phyloP scores from a whole-genome alignment of 2,113 vertebrate genomes.

The Hoplias malabaricus region DNA sequence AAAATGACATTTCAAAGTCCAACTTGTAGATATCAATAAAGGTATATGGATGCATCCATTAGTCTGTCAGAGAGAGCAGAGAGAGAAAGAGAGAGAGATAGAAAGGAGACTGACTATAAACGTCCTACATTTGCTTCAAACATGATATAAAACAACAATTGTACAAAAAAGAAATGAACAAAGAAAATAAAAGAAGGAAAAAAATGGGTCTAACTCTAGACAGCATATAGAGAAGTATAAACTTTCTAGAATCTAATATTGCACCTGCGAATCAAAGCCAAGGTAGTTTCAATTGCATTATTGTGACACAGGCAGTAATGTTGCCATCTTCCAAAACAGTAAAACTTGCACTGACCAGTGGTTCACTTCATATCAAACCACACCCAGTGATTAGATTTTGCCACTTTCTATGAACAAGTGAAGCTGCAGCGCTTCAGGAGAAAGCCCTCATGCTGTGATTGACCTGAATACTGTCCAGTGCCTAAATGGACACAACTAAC shows the following conservation, averaged over 20 bases:
- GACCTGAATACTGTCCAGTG: slow-evolving; percentile 35
- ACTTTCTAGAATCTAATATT: slow-evolving; percentile 58
- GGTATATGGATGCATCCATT: slow-evolving; percentile 64
- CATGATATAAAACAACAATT: slow-evolving; percentile 27
- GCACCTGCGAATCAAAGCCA: slow-evolving; percentile 60
- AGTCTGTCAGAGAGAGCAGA: slow-evolving; percentile 61
- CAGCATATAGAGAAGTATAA: slow-evolving; percentile 46
- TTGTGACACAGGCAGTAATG: slow-evolving; percentile 29
- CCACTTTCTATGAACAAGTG: slow-evolving; percentile 3
- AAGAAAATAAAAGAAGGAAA: slow-evolving; percentile 38
- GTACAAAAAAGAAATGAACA: slow-evolving; percentile 23
- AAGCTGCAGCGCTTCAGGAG: background rate
- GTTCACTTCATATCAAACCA: slow-evolving; percentile 4
- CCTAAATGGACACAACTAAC: slow-evolving; percentile 1
- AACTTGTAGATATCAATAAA: slow-evolving; percentile 63
- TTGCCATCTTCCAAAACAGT: slow-evolving; percentile 1
- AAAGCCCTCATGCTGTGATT: slow-evolving; percentile 16
- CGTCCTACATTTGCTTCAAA: slow-evolving; percentile 45
- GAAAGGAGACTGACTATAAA: slow-evolving; percentile 52
- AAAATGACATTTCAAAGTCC: slow-evolving; percentile 61
- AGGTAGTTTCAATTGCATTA: slow-evolving; percentile 61
- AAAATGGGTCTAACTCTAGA: slow-evolving; percentile 45
- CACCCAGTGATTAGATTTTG: slow-evolving; percentile 1
- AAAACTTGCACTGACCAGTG: slow-evolving; percentile 13
- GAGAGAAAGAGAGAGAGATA: slow-evolving; percentile 50